A percentile compares a stretch with the other conserved stretches of the same genome.
Evolutionary conservation across 92 coral and sea anemone species (phyloP).

Genomic region (Siderastrea siderea): DNA sequence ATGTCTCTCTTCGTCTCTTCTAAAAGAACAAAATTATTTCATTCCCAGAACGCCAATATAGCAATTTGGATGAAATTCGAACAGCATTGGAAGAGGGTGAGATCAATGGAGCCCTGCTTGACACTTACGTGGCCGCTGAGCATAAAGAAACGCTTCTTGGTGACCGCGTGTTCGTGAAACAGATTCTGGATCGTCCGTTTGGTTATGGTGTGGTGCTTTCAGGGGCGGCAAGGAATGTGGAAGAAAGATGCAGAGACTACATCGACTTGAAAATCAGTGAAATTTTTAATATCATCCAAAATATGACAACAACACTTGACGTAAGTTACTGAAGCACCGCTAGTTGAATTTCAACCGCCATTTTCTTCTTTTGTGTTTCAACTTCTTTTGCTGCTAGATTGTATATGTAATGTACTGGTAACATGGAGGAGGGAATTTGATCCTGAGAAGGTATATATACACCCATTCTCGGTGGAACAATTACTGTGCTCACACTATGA

Average conservation of each 20-base stretch:
- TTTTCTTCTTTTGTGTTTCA: too few species aligned
- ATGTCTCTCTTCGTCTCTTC: too few species aligned
- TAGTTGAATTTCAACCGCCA: too few species aligned
- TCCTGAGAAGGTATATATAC: too few species aligned
- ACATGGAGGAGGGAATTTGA: too few species aligned
- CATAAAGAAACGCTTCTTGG: slow-evolving; percentile 69
- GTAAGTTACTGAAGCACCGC: slow-evolving; percentile 3
- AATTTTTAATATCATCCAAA: slow-evolving; percentile 49
- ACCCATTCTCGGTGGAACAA: too few species aligned
- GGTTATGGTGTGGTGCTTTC: slow-evolving; percentile 84
- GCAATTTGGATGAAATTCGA: slow-evolving; percentile 60
- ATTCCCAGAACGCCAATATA: slow-evolving; percentile 52
- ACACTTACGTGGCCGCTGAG: slow-evolving; percentile 85
- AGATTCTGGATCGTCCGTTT: slow-evolving; percentile 57
- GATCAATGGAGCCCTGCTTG: slow-evolving; percentile 85
- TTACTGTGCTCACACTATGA: too few species aligned
- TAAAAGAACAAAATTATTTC: background rate
- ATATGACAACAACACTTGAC: slow-evolving; percentile 32
- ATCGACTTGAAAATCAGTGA: slow-evolving; percentile 54
- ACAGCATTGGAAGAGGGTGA: slow-evolving; percentile 63
- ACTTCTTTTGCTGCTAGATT: too few species aligned
- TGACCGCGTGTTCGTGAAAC: slow-evolving; percentile 55
- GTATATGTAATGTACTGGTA: too few species aligned
- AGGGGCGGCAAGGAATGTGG: slow-evolving; percentile 60
- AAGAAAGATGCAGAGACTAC: slow-evolving; percentile 61